A percentile compares a stretch with the other conserved stretches of the same genome.
Conservation (phyloP, 2,888 invertebrate genomes). For the Aphelenchoides bicaudatus region DNA sequence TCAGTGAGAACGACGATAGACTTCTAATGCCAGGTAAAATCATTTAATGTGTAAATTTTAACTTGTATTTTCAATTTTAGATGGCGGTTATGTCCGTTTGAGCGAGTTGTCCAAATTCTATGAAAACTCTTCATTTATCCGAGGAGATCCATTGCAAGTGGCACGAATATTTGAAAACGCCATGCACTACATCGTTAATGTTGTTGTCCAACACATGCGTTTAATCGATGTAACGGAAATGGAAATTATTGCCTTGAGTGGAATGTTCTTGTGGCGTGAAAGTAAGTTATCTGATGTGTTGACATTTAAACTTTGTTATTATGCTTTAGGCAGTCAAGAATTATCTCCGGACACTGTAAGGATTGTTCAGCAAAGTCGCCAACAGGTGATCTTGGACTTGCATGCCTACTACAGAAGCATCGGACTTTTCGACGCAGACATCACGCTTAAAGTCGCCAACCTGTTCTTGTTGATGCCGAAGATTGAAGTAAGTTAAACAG, state of each 20-base stretch:
- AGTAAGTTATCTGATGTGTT: conserved; percentile 30
- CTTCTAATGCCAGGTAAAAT: conserved; percentile 57
- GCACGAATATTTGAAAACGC: conserved; percentile 53
- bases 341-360: conserved; percentile 37
- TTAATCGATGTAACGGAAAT: conserved; percentile 43
- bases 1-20: conserved; percentile 47
- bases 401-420: conserved; percentile 42
- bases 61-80: conserved; percentile 17
- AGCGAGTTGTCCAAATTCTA: conserved; percentile 50
- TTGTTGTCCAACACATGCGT: conserved; percentile 52
- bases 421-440: conserved; percentile 35
- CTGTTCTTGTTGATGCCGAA: conserved; percentile 52
- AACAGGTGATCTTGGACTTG: conserved; percentile 44
- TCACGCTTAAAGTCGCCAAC: conserved; percentile 45
- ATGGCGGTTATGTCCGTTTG: conserved; percentile 50
- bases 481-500: conserved; percentile 45
- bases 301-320: not conserved
- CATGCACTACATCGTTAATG: conserved; percentile 49
- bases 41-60: conserved; percentile 44
- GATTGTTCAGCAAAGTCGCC: conserved; percentile 42
- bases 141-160: conserved; percentile 44
- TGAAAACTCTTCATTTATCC: conserved; percentile 43
- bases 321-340: conserved; percentile 33
- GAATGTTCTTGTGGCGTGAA: conserved; percentile 55
- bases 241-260: conserved; percentile 48